These are phyloP conservation scores for Agriopis marginaria DNA, from an alignment of 2,888 invertebrate genomes.

Conservation along the genomic window DNA sequence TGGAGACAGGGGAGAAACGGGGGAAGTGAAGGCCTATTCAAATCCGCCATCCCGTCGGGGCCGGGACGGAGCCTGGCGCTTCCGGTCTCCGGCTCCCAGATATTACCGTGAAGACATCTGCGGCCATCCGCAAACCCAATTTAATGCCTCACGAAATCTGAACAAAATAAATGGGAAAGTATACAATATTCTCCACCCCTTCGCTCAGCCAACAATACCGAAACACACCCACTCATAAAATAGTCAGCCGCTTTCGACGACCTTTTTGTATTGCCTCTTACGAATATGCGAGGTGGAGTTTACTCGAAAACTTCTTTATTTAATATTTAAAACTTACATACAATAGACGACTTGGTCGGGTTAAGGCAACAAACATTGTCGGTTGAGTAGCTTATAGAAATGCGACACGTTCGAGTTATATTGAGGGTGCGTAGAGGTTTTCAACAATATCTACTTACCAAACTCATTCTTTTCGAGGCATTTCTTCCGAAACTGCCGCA, in stretches of 20 bases:
- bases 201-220: constrained; percentile 40
- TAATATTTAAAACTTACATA: constrained; percentile 33
- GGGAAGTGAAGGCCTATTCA: constrained; percentile 58
- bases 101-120: constrained; percentile 75
- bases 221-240: constrained; percentile 40
- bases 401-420: not conserved
- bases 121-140: constrained; percentile 75
- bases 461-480: not conserved
- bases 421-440: not conserved
- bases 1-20: constrained; percentile 21
- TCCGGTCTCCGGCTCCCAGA: constrained; percentile 52
- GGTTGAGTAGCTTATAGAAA: constrained; percentile 25
- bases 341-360: constrained; percentile 19
- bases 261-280: constrained; percentile 39
- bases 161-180: constrained; percentile 69
- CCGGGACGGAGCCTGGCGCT: constrained; percentile 46
- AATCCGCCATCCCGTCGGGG: constrained; percentile 52
- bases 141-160: constrained; percentile 77
- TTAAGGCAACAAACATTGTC: constrained; percentile 16
- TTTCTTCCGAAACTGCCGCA: not conserved
- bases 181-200: constrained; percentile 38
- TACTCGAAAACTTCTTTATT: constrained; percentile 36
- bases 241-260: constrained; percentile 42
- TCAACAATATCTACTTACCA: not conserved
- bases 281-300: constrained; percentile 36